These are phyloP conservation scores for Anas flavirostris DNA, from an alignment of 2,797 vertebrate genomes.

Conservation along the genomic window DNA sequence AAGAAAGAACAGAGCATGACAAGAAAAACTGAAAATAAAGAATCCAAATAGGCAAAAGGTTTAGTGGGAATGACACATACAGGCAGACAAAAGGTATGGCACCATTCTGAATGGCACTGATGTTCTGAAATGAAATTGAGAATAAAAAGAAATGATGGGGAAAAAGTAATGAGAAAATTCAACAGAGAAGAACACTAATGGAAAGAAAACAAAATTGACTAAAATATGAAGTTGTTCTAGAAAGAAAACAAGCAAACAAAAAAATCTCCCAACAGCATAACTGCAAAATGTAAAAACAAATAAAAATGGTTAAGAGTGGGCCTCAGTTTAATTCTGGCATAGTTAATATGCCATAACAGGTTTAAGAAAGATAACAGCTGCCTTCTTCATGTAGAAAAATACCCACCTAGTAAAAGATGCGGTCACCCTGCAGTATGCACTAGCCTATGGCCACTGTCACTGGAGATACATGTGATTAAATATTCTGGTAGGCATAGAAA, in stretches of 20 bases:
- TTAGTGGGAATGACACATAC: background rate
- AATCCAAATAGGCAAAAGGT: background rate
- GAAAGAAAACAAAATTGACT: background rate
- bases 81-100: background rate
- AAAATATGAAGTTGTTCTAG: background rate
- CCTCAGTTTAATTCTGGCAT: background rate
- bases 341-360: background rate
- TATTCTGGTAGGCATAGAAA: background rate
- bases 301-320: background rate
- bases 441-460: background rate
- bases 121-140: background rate
- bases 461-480: background rate
- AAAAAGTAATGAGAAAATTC: background rate
- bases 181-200: background rate
- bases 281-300: background rate
- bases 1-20: accelerated
- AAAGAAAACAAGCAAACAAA: background rate
- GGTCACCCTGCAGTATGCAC: background rate
- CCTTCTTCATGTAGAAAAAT: background rate
- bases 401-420: background rate
- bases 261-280: background rate
- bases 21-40: background rate
- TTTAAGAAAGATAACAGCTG: constrained; percentile 18
- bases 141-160: accelerated
- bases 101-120: background rate